Percentiles rank a stretch among this genome's conserved stretches.
phyloP scores from a whole-genome alignment of 2,797 vertebrate genomes.

The Heliangelus exortis region DNA sequence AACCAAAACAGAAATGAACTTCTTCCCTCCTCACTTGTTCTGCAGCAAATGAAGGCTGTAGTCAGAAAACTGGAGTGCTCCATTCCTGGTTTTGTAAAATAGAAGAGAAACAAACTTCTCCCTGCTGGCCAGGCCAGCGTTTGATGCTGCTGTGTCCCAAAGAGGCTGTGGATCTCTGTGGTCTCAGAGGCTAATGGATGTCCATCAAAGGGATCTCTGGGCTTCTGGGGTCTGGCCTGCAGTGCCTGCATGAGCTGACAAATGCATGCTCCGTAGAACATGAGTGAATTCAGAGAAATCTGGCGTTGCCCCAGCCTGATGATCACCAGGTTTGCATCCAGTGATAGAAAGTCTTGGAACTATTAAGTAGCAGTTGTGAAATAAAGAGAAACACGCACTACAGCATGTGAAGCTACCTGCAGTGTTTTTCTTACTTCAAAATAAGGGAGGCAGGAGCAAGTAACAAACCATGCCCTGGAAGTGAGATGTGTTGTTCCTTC shows the following conservation, averaged over 20 bases:
- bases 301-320: not conserved
- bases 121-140: not conserved
- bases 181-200: not conserved
- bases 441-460: not conserved
- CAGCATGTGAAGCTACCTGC: not conserved
- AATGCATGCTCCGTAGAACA: accelerated
- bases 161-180: not conserved
- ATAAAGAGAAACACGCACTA: not conserved
- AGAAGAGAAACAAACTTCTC: not conserved
- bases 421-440: not conserved
- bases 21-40: not conserved
- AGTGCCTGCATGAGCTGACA: not conserved
- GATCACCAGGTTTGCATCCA: not conserved
- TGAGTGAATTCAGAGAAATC: not conserved
- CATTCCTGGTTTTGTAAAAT: not conserved
- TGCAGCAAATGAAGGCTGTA: not conserved
- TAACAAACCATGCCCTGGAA: not conserved
- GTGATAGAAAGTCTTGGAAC: not conserved
- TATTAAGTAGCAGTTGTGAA: not conserved
- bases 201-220: not conserved
- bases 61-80: not conserved
- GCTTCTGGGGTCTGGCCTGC: not conserved
- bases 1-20: not conserved
- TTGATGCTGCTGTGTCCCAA: not conserved
- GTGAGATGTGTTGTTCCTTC: not conserved